phyloP scores from a whole-genome alignment of 1,140 invertebrate species.

The Zaprionus ornatus region DNA sequence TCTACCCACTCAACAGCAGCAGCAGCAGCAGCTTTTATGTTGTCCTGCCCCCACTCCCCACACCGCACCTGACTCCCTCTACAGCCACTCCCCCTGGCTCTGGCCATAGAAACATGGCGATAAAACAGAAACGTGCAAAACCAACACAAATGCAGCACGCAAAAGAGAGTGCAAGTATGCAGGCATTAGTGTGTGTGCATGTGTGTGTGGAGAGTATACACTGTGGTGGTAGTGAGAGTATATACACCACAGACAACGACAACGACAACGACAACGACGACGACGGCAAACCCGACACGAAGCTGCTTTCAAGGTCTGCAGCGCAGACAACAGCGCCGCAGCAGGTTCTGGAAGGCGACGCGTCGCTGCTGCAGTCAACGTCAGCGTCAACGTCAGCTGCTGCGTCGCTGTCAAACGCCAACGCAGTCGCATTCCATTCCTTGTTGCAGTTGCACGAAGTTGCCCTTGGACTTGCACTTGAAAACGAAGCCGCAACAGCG shows the following conservation, averaged over 20 bases:
- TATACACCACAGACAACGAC: constrained; percentile 26
- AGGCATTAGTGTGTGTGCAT: constrained; percentile 12
- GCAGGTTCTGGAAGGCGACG: constrained; percentile 53
- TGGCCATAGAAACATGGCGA: constrained; percentile 41
- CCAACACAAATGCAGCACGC: constrained; percentile 41
- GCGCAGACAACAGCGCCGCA: constrained; percentile 32
- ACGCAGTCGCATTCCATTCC: constrained; percentile 50
- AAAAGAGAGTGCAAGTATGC: constrained; percentile 64
- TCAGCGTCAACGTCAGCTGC: background rate
- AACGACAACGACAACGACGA: background rate
- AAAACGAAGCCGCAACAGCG: constrained; percentile 50
- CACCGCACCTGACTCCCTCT: background rate
- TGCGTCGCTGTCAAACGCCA: constrained; percentile 28
- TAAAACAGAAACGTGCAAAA: constrained; percentile 49
- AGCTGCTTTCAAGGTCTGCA: constrained; percentile 78
- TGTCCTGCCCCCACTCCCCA: constrained; percentile 8
- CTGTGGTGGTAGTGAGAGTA: constrained; percentile 45
- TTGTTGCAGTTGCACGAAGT: constrained; percentile 61
- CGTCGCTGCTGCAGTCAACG: constrained; percentile 3
- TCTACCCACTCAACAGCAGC: constrained; percentile 50
- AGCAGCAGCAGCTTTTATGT: constrained; percentile 20
- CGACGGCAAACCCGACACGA: constrained; percentile 35
- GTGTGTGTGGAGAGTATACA: constrained; percentile 17
- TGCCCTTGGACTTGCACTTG: constrained; percentile 83
- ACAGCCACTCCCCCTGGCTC: background rate